These are phyloP conservation scores for Stenopsyche tienmushanensis DNA, from an alignment of 1,140 invertebrate species.

Conservation along the genomic window DNA sequence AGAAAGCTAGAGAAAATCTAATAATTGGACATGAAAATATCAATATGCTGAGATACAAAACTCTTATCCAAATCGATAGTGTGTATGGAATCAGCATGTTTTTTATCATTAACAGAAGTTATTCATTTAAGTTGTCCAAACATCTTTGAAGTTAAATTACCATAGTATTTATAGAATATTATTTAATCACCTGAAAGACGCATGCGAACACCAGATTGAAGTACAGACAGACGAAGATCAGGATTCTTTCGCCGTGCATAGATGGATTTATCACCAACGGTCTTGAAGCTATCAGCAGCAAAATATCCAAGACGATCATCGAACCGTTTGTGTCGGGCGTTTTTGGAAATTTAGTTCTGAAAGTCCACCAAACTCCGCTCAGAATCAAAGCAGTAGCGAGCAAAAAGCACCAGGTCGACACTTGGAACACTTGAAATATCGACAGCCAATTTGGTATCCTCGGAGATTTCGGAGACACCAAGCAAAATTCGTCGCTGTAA, in stretches of 20 bases:
- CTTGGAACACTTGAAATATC: constrained; percentile 46
- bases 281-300: constrained; percentile 20
- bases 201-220: constrained; percentile 46
- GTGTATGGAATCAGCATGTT: too few relatives aligned
- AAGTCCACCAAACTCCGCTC: constrained; percentile 42
- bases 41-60: too few relatives aligned
- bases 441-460: constrained; percentile 49
- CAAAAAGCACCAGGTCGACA: constrained; percentile 44
- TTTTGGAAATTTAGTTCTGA: constrained; percentile 36
- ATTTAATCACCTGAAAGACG: constrained; percentile 39
- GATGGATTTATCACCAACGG: constrained; percentile 21
- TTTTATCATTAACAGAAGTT: too few relatives aligned
- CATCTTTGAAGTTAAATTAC: too few relatives aligned
- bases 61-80: too few relatives aligned
- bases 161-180: too few relatives aligned
- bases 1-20: too few relatives aligned
- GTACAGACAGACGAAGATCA: constrained; percentile 44
- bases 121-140: too few relatives aligned
- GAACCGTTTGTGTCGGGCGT: not conserved
- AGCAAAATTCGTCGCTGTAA: constrained; percentile 47
- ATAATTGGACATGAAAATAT: too few relatives aligned
- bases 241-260: constrained; percentile 41
- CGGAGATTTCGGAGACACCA: constrained; percentile 48
- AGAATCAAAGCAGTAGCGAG: constrained; percentile 36
- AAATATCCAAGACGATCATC: constrained; percentile 19